Conservation (phyloP, 2,888 invertebrate species). For the Agonopterix heracliana region DNA sequence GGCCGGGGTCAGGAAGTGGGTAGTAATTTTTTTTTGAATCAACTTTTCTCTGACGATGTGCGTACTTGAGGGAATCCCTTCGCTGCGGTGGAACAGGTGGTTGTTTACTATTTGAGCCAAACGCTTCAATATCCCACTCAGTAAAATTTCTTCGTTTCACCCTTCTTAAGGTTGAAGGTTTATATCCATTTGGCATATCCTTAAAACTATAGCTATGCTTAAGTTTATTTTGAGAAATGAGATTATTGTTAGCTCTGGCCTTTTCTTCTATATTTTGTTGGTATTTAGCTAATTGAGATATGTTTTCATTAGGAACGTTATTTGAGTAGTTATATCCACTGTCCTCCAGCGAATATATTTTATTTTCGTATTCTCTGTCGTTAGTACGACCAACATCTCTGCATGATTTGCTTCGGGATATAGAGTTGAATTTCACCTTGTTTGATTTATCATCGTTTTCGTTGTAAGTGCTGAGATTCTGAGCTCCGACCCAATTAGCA, state of each 20-base stretch:
- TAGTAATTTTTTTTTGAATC: constrained; percentile 62
- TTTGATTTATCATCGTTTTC: constrained; percentile 48
- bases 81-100: constrained; percentile 63
- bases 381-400: constrained; percentile 58
- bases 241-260: constrained; percentile 68
- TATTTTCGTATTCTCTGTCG: constrained; percentile 45
- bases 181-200: constrained; percentile 78
- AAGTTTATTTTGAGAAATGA: constrained; percentile 69
- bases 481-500: constrained; percentile 89
- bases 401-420: constrained; percentile 70
- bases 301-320: constrained; percentile 55
- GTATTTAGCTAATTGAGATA: constrained; percentile 78
- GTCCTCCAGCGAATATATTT: constrained; percentile 48
- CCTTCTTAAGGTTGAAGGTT: constrained; percentile 74
- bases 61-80: constrained; percentile 70
- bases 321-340: constrained; percentile 46
- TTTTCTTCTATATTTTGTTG: constrained; percentile 77
- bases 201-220: constrained; percentile 77
- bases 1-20: constrained; percentile 65
- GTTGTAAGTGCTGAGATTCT: constrained; percentile 66
- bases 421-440: constrained; percentile 58
- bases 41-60: constrained; percentile 66
- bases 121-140: constrained; percentile 75
- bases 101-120: constrained; percentile 49
- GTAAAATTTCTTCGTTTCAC: constrained; percentile 74